Evolutionary conservation across 1,140 invertebrate species (phyloP), one percentile per base, ranked within the genome.

Genomic region (Sipha flava): DNA sequence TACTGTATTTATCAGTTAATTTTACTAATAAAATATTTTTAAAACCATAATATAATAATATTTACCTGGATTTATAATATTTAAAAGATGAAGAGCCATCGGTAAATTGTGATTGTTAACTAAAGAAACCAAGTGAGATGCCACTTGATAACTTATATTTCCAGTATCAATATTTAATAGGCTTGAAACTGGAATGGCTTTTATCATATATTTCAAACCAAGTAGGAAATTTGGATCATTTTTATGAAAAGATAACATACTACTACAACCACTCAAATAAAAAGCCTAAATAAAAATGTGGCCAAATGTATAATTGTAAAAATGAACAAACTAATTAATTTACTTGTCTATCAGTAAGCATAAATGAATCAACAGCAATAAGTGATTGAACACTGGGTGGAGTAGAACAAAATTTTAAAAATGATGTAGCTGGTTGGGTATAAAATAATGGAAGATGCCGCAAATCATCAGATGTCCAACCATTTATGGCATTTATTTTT

Each of bases 211-310:
- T 40, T 77, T 77, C 34, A 77, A 57, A 77, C 37, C 49, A 21
- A 77, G 73, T 43, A 77, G 40, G 12, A 77, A 23, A 59, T 77
- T 57, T 77, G 31, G 73, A 59, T 77, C 52, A n/a, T 77, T 43
- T 59, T 57, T 59, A 29, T 57, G n/a, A 26, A 77, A 57, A 37
- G 52, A 77, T 5, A 77, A 77, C 16, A 59, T 31, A 59, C 31
- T 57, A 43, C 73, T 57, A 26, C 73, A 77, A 59, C 73, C 73
- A 57, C 73, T 77, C 18, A 77, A 40, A 59, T 77, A 77, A 77
- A 77, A 77, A 3, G 52, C 52, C 73, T 77, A 29, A 23, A 40
- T 40, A 52, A 10, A 37, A 43, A 21, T 26, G 0, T 26, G 2
- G 59, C 57, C 5, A 16, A 3, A 26, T 70, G 18, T 37, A 12